Conservation (phyloP, 1,140 invertebrate species). For the Dryas iulia region DNA sequence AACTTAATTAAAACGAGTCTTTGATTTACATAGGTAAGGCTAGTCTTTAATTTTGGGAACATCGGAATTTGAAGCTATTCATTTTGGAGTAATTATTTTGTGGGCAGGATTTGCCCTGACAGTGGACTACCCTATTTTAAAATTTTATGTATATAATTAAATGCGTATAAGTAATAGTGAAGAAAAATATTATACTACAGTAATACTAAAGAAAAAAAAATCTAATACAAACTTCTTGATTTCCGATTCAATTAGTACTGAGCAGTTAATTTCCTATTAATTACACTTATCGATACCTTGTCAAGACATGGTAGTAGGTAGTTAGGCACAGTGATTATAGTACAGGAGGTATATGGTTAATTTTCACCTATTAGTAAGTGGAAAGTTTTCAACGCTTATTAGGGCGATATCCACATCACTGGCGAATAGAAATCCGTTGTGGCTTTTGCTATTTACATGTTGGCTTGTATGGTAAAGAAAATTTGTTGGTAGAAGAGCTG, state of each 20-base stretch:
- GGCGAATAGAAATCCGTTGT: not conserved
- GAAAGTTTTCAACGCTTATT: constrained; percentile 2
- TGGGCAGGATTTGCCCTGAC: too few relatives aligned
- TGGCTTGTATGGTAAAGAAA: not conserved
- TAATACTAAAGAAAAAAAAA: too few relatives aligned
- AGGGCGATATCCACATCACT: not conserved
- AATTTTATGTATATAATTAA: too few relatives aligned
- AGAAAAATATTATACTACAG: too few relatives aligned
- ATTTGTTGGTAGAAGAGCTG: not conserved
- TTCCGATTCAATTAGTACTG: not conserved
- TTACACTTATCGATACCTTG: not conserved
- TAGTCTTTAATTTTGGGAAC: too few relatives aligned
- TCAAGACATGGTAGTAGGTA: not conserved
- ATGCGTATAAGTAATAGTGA: too few relatives aligned
- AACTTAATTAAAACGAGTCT: too few relatives aligned
- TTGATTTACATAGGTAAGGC: too few relatives aligned
- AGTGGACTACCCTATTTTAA: too few relatives aligned
- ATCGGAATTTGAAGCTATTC: too few relatives aligned
- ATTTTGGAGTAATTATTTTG: too few relatives aligned
- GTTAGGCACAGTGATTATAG: not conserved
- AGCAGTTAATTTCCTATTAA: not conserved
- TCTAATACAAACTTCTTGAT: not conserved
- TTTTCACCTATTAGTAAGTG: not conserved
- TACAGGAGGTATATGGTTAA: not conserved
- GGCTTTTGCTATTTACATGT: not conserved